Base-by-base conservation (phyloP, 2,113 vertebrate species). In the Capricornis sumatraensis region DNA sequence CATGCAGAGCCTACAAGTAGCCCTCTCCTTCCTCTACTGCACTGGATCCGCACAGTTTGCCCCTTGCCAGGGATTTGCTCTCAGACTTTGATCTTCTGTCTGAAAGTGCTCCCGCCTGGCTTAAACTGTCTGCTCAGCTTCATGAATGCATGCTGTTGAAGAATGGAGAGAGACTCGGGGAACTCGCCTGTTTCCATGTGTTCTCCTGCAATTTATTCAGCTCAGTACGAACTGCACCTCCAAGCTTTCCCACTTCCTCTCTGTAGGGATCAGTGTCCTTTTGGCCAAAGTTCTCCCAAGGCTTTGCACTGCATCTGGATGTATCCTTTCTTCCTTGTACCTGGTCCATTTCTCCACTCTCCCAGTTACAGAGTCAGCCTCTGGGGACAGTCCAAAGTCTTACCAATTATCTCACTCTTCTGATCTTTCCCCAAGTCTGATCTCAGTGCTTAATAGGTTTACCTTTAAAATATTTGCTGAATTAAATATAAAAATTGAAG, bases 391-490 rank as follows among this genome's bases (percentile, higher is more conserved):
- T 17, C 13, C 87, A 78, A 30, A 60, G 30, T 28, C 71, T 95
- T 64, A n/a, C 55, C 74, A 67, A 95, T 97, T 58, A 81, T 43
- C 30, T 33, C 27, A 79, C 4, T 79, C 78, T 52, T 93, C n/a
- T 40, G 57, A 62, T 45, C 27, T 76, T 55, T 21, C 50, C n/a
- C 47, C 23, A 94, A 78, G 71, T 17, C 95, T 87, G 53, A 95
- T 33, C 40, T 96, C 87, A 95, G 30, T 67, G 74, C 16, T 86
- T 91, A 62, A 89, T 17, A 82, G 12, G 11, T 97, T 96, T 50
- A 27, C 25, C 47, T 92, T 96, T 89, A 58, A 96, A 91, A 85
- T 93, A 91, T 81, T 93, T 76, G 89, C 45, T 79, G 74, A 95
- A 87, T 71, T 95, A 60, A 89, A 87, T 78, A 71, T 79, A 52